Evolutionary conservation across 2,888 invertebrate species (phyloP).

Genomic region (Ryuthela nishihirai): DNA sequence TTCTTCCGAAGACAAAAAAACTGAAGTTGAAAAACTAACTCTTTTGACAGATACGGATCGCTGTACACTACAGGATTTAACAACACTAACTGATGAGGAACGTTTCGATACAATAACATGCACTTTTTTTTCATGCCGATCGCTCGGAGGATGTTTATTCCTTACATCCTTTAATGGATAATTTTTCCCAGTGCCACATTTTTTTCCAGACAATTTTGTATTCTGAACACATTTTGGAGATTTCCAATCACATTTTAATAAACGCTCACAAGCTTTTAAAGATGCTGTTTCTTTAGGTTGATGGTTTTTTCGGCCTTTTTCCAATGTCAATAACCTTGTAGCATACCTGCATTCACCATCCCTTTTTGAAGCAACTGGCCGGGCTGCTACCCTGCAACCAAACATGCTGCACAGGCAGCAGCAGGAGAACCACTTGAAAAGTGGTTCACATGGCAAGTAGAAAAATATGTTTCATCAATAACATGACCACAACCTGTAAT

Average conservation of each 20-base stretch:
- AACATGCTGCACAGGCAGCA: too few relatives aligned
- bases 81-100: constrained; percentile 32
- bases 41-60: constrained; percentile 28
- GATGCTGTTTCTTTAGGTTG: constrained; percentile 11
- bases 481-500: too few relatives aligned
- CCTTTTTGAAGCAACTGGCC: constrained; percentile 6
- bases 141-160: neutral
- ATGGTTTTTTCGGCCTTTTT: constrained; percentile 11
- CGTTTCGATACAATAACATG: constrained; percentile 30
- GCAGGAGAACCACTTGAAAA: too few relatives aligned
- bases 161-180: neutral
- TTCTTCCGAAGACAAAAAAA: constrained; percentile 28
- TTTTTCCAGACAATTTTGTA: constrained; percentile 16
- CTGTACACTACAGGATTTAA: constrained; percentile 16
- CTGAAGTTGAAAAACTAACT: constrained; percentile 32
- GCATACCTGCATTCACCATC: constrained; percentile 18
- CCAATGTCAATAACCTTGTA: constrained; percentile 17
- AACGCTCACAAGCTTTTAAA: constrained; percentile 18
- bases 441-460: too few relatives aligned
- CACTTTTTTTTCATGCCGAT: constrained; percentile 19
- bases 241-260: constrained; percentile 16
- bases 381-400: constrained; percentile 11
- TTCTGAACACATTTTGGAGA: constrained; percentile 8
- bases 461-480: too few relatives aligned
- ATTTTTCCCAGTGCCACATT: neutral